Base-by-base conservation (phyloP, 2,888 invertebrate genomes). In the Hyposoter dolosus region DNA sequence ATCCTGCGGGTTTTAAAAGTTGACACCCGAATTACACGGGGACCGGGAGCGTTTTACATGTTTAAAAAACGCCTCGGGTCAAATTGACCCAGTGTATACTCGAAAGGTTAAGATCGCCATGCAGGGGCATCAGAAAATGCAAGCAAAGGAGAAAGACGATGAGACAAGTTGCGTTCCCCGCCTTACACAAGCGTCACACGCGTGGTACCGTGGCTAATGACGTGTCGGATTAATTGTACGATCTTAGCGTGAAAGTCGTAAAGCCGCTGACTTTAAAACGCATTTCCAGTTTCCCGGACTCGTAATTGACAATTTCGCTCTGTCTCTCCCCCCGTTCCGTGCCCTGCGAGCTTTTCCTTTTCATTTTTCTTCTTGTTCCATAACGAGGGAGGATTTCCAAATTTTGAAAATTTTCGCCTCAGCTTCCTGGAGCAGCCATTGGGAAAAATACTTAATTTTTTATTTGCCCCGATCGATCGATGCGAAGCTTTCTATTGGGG, bases 201-300 rank as follows among this genome's bases (percentile, higher is more conserved):
- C 87, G 82, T 86, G 85, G 84, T 81, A 88, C 88, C 86, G 88
- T 88, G 69, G 84, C 87, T 88, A 88, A 87, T 88, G 87, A 87
- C 86, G 89, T 89, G 89, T 87, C 88, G 88, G 90, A 89, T 89
- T 88, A 89, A 89, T 90, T 89, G 88, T 89, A 86, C 87, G 87
- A 89, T 90, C 89, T 90, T 88, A 88, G 88, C 89, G 87, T 87
- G 83, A 87, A 87, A 88, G 86, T 88, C 88, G 87, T 90, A 89
- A 90, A 90, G 91, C 91, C 93, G 90, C 91, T 90, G 91, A 90
- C 88, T 88, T 90, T 87, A 83, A 84, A 85, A 82, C 77, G 82
- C 76, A 84, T 87, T 85, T 87, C 82, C 83, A 71, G 74, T 87
- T 87, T 87, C 78, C 53, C 82, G 71, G 69, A 66, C 72, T 85